A percentile compares a stretch with the other conserved stretches of the same genome.
These are phyloP conservation scores for Bombus superbus DNA, from an alignment of 1,140 invertebrate genomes.

Conservation along the genomic window DNA sequence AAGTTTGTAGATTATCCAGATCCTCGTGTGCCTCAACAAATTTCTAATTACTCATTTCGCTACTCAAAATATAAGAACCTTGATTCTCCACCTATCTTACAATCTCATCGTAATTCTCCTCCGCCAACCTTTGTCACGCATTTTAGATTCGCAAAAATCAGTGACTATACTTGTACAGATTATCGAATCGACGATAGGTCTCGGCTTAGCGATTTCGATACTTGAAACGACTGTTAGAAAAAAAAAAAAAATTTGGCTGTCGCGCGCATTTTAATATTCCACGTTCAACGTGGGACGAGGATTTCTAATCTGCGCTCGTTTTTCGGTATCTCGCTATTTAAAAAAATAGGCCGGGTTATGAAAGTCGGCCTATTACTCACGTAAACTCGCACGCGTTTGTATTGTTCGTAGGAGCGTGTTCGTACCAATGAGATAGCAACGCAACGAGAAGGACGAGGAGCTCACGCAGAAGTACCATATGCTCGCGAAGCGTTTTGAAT, in stretches of 20 bases:
- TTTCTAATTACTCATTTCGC: too few species aligned
- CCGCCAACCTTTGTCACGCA: not conserved
- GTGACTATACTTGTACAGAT: not conserved
- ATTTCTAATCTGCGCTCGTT: not conserved
- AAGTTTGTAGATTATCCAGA: not conserved
- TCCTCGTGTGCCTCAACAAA: too few species aligned
- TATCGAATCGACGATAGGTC: not conserved
- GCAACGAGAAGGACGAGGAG: not conserved
- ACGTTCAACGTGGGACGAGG: not conserved
- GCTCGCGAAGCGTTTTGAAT: constrained; percentile 41
- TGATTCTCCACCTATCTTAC: too few species aligned
- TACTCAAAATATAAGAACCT: not conserved
- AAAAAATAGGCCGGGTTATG: constrained; percentile 9
- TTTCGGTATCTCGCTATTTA: not conserved
- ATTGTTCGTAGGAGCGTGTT: not conserved
- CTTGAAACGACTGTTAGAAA: not conserved
- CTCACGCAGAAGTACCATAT: constrained; percentile 14
- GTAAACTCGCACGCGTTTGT: constrained; percentile 3
- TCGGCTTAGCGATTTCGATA: not conserved
- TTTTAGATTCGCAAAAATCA: too few species aligned
- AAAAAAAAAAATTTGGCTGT: not conserved
- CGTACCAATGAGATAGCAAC: constrained; percentile 16
- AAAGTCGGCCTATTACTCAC: not conserved
- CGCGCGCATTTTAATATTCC: not conserved
- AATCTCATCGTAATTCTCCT: too few species aligned